Conservation (phyloP, 2,113 vertebrate species). For the Rhinoderma darwinii region DNA sequence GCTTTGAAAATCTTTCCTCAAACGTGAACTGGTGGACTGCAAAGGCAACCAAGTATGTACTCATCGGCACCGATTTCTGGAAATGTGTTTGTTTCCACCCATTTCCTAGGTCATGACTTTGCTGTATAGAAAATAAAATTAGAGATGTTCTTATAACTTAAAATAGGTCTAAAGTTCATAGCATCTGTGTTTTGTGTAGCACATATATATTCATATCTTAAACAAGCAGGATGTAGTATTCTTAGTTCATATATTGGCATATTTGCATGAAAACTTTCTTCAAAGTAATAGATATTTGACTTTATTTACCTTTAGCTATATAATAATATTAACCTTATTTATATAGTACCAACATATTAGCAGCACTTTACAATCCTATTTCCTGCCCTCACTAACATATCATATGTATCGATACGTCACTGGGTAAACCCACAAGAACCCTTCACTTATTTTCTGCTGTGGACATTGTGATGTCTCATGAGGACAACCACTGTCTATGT, state of each 20-base stretch:
- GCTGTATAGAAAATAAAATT: constrained; percentile 68
- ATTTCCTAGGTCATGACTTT: neutral
- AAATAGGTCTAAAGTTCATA: neutral
- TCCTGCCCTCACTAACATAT: no score
- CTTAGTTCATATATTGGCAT: neutral
- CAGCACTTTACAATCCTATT: no score
- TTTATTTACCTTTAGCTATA: no score
- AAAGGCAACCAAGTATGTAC: constrained; percentile 95
- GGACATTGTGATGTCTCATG: no score
- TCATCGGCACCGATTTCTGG: constrained; percentile 87
- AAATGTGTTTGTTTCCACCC: constrained; percentile 78
- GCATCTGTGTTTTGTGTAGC: neutral
- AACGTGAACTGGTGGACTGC: constrained; percentile 84
- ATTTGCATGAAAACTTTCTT: neutral
- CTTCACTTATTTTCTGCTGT: no score
- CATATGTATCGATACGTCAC: no score
- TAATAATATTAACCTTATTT: no score
- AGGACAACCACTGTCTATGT: no score
- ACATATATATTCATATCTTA: no score
- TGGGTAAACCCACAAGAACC: no score
- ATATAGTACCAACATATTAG: no score
- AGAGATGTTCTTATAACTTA: neutral
- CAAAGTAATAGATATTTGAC: neutral
- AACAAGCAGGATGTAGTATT: no score
- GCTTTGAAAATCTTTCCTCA: constrained; percentile 65